Conservation (phyloP, 2,888 invertebrate genomes). For the Lithophane socia region DNA sequence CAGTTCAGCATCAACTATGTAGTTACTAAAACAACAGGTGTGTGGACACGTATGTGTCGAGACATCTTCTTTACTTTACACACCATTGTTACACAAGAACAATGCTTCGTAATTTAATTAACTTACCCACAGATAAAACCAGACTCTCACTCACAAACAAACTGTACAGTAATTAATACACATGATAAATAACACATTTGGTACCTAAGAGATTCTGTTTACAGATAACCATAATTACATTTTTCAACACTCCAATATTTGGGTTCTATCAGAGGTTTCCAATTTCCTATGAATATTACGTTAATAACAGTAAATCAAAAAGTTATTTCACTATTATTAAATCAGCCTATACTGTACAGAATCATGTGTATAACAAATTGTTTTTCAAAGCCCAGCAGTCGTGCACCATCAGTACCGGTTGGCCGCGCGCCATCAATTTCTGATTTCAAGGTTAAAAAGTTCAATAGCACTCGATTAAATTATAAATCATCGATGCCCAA, state of each 20-base stretch:
- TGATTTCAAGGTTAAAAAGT: constrained; percentile 67
- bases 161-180: constrained; percentile 72
- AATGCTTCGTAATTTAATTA: constrained; percentile 81
- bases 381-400: constrained; percentile 58
- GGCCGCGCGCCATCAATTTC: constrained; percentile 60
- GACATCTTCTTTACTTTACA: constrained; percentile 67
- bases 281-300: constrained; percentile 53
- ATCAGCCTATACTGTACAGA: constrained; percentile 27
- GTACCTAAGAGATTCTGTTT: constrained; percentile 65
- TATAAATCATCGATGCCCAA: constrained; percentile 74
- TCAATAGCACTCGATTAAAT: constrained; percentile 71
- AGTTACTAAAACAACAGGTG: constrained; percentile 68
- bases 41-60: constrained; percentile 57
- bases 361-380: constrained; percentile 54
- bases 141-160: constrained; percentile 70
- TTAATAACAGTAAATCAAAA: constrained; percentile 42
- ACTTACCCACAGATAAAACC: constrained; percentile 67
- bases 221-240: constrained; percentile 71
- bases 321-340: constrained; percentile 46
- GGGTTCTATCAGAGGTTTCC: constrained; percentile 47
- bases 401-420: constrained; percentile 55
- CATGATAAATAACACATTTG: constrained; percentile 56
- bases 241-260: constrained; percentile 48
- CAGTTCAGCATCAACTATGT: constrained; percentile 8
- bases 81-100: constrained; percentile 76